phyloP scores from a whole-genome alignment of 2,888 invertebrate species.

The Caenorhabditis macrosperma region DNA sequence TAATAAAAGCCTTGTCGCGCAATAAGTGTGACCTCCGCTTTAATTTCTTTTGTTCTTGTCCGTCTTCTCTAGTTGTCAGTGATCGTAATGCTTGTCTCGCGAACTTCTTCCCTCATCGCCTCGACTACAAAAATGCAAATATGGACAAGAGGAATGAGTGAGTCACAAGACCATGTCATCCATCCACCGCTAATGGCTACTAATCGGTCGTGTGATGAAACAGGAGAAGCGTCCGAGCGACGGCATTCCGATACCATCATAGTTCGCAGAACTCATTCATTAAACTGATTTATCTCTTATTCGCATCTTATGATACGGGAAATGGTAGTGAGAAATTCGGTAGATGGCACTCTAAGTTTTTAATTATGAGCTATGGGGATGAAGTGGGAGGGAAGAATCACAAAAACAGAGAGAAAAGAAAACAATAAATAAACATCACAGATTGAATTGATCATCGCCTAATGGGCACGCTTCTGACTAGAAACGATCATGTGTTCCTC shows the following conservation, averaged over 20 bases:
- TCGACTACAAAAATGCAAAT: slow-evolving; percentile 31
- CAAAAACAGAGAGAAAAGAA: background rate
- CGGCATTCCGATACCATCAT: slow-evolving; percentile 6
- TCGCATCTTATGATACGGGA: background rate
- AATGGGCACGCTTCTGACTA: slow-evolving; percentile 59
- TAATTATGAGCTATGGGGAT: slow-evolving; percentile 24
- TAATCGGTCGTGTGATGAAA: slow-evolving; percentile 12
- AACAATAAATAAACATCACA: slow-evolving; percentile 40
- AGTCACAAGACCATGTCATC: background rate
- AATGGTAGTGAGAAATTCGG: background rate
- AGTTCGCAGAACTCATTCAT: background rate
- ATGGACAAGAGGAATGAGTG: background rate
- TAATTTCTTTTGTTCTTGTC: slow-evolving; percentile 56
- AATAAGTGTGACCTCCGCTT: slow-evolving; percentile 58
- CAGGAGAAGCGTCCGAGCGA: background rate
- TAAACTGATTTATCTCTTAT: background rate
- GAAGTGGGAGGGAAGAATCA: slow-evolving; percentile 2
- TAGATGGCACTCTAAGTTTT: slow-evolving; percentile 8
- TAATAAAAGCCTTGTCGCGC: slow-evolving; percentile 55
- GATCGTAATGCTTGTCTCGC: slow-evolving; percentile 48
- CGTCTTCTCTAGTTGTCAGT: slow-evolving; percentile 52
- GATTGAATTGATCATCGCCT: slow-evolving; percentile 15
- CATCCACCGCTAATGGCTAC: slow-evolving; percentile 15
- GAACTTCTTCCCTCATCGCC: slow-evolving; percentile 28
- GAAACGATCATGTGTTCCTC: slow-evolving; percentile 76